Evolutionary conservation across 2,888 invertebrate species (phyloP).

Genomic region (Geophilus truncorum): DNA sequence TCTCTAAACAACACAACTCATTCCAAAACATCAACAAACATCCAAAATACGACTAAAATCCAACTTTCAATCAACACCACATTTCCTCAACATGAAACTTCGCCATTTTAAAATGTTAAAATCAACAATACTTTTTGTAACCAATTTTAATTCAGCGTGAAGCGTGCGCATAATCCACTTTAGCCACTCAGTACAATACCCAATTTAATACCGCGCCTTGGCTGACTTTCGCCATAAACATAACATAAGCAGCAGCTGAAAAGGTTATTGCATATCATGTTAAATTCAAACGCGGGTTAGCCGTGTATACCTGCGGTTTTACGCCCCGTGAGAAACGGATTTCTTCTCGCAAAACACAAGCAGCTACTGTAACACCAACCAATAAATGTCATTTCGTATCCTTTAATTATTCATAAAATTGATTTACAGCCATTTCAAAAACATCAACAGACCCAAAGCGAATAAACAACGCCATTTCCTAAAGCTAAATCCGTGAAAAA

Average conservation of each 20-base stretch:
- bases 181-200: neutral
- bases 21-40: neutral
- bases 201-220: neutral
- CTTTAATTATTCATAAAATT: conserved; percentile 23
- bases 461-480: neutral
- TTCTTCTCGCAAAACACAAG: neutral
- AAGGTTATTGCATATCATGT: neutral
- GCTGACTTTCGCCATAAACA: neutral
- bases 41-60: neutral
- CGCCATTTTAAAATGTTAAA: no score
- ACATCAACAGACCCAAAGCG: neutral
- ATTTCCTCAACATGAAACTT: no score
- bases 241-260: neutral
- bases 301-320: neutral
- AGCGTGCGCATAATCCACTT: neutral
- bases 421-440: neutral
- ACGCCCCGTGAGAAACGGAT: neutral
- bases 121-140: no score
- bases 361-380: neutral
- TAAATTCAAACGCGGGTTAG: no score
- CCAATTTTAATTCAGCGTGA: no score
- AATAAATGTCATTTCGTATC: neutral
- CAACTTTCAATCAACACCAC: neutral
- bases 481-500: neutral
- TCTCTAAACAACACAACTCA: no score